Base-by-base conservation (phyloP, 2,797 vertebrate species). In the Anas acuta region DNA sequence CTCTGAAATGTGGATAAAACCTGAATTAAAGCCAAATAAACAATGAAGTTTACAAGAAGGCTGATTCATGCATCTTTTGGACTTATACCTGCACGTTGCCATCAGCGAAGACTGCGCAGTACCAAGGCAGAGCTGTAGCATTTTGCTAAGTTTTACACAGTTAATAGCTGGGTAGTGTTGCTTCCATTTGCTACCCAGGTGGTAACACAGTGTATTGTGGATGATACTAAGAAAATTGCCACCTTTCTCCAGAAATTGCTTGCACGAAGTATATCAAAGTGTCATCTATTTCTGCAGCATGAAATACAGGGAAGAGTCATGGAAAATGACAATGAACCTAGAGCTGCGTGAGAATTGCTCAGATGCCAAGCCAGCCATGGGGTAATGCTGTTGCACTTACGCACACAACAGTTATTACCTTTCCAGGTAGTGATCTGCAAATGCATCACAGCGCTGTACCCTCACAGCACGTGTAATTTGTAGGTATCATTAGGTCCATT, bases 201-300 rank as follows among this genome's bases (percentile, higher is more conserved):
- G 64, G 81, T 70, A 80, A 30, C 79, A 23, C 1, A 12, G 39
- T 61, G 7, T 69, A n/a, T 75, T 84, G 75, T 28, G 41, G 82
- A 84, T 87, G 62, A 49, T 66, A 56, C 72, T 43, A 76, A 87
- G 72, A 62, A 89, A 93, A 95, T 87, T 65, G 76, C 41, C 57
- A 22, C 53, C 58, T 91, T 89, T 62, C 25, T 86, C 82, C 87
- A 56, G 82, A 93, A 93, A 67, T 23, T 43, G 22, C 45, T 84
- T 33, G 13, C 11, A 17, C 58, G 71, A 86, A 65, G 35, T 58
- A 49, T 72, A 37, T 66, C 22, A 62, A 84, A 60, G 57, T 47
- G 64, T 57, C 14, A 53, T 60, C 43, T 64, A 21, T 94, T 93
- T 92, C 81, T 93, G 74, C 39, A 66, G 60, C 8, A 30, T 67